A percentile compares a stretch with the other conserved stretches of the same genome.
phyloP scores from a whole-genome alignment of 2,113 vertebrate species.

The Atherinomorus stipes region DNA sequence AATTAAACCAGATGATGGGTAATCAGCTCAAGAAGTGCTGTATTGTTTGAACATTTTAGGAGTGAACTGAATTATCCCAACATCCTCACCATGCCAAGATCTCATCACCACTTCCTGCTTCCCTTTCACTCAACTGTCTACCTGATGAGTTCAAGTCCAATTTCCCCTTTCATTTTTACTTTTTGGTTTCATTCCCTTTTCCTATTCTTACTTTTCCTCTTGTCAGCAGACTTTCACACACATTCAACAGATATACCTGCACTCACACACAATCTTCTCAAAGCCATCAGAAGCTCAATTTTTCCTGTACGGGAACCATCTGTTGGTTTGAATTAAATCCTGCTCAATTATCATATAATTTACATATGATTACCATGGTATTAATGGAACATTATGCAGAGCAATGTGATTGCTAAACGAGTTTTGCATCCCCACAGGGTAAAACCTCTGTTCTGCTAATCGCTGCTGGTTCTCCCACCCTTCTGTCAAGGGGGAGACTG shows the following conservation, averaged over 20 bases:
- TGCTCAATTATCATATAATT: constrained; percentile 71
- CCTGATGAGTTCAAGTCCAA: no score
- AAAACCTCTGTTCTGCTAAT: constrained; percentile 68
- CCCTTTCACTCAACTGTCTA: no score
- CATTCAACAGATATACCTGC: constrained; percentile 10
- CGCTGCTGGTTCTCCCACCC: constrained; percentile 32
- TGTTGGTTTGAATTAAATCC: constrained; percentile 66
- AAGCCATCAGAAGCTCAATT: constrained; percentile 56
- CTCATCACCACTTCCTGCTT: not conserved
- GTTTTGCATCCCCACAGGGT: constrained; percentile 53
- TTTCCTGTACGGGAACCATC: constrained; percentile 65
- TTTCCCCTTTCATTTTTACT: not conserved
- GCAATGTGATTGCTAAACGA: constrained; percentile 64
- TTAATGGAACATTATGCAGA: constrained; percentile 64
- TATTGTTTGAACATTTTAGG: not conserved
- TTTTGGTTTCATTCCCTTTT: not conserved
- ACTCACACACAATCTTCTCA: not conserved
- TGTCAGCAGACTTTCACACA: not conserved
- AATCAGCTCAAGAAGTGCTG: no score
- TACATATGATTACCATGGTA: constrained; percentile 66
- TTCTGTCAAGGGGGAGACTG: not conserved
- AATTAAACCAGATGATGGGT: no score
- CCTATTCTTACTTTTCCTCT: not conserved
- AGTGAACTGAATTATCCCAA: not conserved
- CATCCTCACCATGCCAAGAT: not conserved